Evolutionary conservation across 1,140 invertebrate species (phyloP).

Genomic region (Campodea augens): DNA sequence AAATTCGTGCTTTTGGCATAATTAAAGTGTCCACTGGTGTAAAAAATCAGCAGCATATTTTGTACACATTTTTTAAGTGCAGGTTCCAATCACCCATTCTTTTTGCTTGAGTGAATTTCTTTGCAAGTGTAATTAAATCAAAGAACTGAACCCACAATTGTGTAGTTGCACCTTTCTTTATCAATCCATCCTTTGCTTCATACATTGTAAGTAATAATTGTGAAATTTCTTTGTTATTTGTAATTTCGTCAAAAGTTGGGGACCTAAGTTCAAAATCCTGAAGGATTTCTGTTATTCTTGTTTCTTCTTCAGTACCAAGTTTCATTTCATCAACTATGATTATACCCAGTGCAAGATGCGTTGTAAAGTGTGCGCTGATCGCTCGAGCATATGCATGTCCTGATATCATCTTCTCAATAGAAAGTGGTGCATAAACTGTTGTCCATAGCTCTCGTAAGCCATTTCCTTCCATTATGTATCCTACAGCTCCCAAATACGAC

Average conservation of each 20-base stretch:
- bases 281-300: neutral
- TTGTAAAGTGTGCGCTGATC: constrained; percentile 21
- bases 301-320: neutral
- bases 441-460: constrained; percentile 20
- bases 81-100: constrained; percentile 13
- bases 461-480: constrained; percentile 23
- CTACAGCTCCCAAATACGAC: constrained; percentile 23
- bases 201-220: no score
- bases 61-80: constrained; percentile 7
- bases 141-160: constrained; percentile 16
- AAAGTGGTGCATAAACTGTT: constrained; percentile 19
- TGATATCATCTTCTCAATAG: constrained; percentile 22
- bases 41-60: no score
- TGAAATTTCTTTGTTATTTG: no score
- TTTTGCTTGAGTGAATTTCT: constrained; percentile 12
- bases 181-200: no score
- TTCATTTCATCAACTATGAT: constrained; percentile 12
- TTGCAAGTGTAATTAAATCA: constrained; percentile 11
- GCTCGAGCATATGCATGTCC: constrained; percentile 20
- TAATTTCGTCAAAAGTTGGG: neutral
- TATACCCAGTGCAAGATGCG: constrained; percentile 17
- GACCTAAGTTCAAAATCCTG: neutral
- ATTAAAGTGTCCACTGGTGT: no score
- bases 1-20: no score
- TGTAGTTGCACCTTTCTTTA: constrained; percentile 10